Evolutionary conservation across 2,113 vertebrate genomes (phyloP).

Genomic region (Neomonachus schauinslandi): DNA sequence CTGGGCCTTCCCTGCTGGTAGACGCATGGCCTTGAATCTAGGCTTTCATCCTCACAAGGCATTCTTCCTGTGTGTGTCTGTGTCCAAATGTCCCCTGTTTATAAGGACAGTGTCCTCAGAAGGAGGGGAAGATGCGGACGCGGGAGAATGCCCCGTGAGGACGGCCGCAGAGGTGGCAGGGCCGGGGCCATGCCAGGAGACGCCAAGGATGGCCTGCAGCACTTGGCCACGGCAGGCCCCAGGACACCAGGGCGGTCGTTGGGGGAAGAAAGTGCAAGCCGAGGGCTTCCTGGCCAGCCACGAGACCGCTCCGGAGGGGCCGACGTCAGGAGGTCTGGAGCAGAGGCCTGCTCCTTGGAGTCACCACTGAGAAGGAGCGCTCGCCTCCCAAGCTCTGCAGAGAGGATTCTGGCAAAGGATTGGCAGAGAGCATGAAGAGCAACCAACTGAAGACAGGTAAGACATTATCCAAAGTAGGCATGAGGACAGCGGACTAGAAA

Average conservation of each 20-base stretch:
- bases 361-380: too few species aligned
- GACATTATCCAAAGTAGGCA: too few species aligned
- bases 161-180: fast-evolving
- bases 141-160: background rate
- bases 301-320: fast-evolving
- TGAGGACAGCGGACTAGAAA: background rate
- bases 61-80: background rate
- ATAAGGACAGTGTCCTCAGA: background rate
- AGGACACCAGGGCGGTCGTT: background rate
- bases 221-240: too few species aligned
- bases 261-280: background rate
- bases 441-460: background rate
- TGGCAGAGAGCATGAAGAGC: background rate
- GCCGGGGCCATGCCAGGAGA: too few species aligned
- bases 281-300: too few species aligned
- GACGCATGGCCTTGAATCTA: background rate
- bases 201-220: fast-evolving
- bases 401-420: background rate
- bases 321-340: fast-evolving
- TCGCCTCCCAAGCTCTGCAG: too few species aligned
- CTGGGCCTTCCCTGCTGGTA: background rate
- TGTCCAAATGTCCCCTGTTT: background rate
- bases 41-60: background rate
- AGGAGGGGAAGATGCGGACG: background rate
- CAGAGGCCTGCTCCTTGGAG: fast-evolving